Conservation (phyloP, 2,888 invertebrate species). For the Chrysotoxum bicinctum region DNA sequence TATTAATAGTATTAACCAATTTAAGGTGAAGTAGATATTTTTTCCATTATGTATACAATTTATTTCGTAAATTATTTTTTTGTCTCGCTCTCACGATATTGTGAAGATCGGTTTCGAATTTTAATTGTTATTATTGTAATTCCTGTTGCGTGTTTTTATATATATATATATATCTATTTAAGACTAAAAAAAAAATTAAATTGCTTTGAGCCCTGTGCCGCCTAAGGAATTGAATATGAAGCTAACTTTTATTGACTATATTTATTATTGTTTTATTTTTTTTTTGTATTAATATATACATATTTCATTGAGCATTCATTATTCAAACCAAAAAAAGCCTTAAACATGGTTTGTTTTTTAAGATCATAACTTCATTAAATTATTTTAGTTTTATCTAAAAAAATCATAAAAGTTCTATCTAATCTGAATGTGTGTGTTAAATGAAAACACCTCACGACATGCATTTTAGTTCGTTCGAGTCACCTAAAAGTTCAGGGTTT, state of each 20-base stretch:
- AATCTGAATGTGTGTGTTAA: slow-evolving; percentile 12
- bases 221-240: slow-evolving; percentile 66
- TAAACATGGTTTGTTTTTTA: background rate
- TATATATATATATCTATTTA: background rate
- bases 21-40: slow-evolving; percentile 63
- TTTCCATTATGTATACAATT: slow-evolving; percentile 22
- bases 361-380: background rate
- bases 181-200: background rate
- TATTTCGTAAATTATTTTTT: slow-evolving; percentile 16
- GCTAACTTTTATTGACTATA: slow-evolving; percentile 48
- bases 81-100: slow-evolving; percentile 8
- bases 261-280: background rate
- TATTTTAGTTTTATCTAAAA: background rate
- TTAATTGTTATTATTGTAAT: slow-evolving; percentile 23
- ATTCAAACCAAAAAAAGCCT: background rate
- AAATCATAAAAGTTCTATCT: slow-evolving; percentile 25
- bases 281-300: background rate
- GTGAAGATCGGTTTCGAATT: slow-evolving; percentile 35
- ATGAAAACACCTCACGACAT: background rate
- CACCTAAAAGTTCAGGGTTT: background rate
- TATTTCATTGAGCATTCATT: slow-evolving; percentile 31
- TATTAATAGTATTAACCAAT: slow-evolving; percentile 60
- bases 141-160: slow-evolving; percentile 20
- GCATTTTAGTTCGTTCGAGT: background rate
- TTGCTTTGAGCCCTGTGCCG: slow-evolving; percentile 59